Evolutionary conservation across 2,113 vertebrate genomes (phyloP), one percentile per base, ranked within the genome.

Genomic region (Physeter macrocephalus): DNA sequence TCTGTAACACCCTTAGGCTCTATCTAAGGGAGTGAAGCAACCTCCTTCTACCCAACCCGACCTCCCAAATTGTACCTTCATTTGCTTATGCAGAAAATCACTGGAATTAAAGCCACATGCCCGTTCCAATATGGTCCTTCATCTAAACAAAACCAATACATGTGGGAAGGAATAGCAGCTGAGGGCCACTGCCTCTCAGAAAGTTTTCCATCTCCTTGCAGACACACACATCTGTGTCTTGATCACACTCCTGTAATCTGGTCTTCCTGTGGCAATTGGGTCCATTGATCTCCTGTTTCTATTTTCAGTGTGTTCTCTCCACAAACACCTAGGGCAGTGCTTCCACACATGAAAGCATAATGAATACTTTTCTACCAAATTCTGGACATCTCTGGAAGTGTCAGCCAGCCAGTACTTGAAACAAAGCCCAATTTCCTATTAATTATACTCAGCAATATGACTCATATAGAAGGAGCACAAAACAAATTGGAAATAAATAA

Each of bases 401-500:
- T 31, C 29, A 23, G 54, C 64, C 54, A 94, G 72, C 6, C 15
- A 66, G 20, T 12, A 11, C 61, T 43, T 54, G 39, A 62, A 96
- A 82, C 85, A 94, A 88, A 97, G 78, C 34, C 72, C 31, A 2
- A 3, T 46, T 89, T 93, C 72, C 82, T 83, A 34, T 93, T 91
- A 93, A 96, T 96, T 89, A 94, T 78, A 57, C 67, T 81, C 71
- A 69, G 78, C 72, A 83, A 59, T 80, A 83, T 74, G 96, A 96
- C 72, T 97, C 92, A 94, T n/a, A 5, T 14, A 62, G 67, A 90
- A 88, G 67, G 61, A 91, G 67, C 34, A 52, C 39, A 74, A 82
- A 83, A 64, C 13, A 83, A 89, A 94, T 92, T 89, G 72, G 46
- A 52, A 72, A 89, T 82, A 80, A 94, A 93, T 92, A 90, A 88